phyloP scores from a whole-genome alignment of 2,113 vertebrate genomes.

The Phalacrocorax pelagicus region DNA sequence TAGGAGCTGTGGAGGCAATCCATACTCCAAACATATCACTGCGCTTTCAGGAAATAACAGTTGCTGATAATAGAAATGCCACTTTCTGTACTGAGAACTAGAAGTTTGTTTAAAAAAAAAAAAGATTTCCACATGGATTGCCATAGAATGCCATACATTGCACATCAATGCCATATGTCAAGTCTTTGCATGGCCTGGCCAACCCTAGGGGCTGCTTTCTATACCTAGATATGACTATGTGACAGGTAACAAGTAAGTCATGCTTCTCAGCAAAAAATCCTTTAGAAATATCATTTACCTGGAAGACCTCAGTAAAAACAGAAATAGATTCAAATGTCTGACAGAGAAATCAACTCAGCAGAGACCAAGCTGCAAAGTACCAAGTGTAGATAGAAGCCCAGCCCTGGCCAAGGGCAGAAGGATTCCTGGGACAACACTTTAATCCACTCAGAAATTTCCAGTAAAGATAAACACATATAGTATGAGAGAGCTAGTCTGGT shows the following conservation, averaged over 20 bases:
- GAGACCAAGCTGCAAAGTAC: background rate
- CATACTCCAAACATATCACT: background rate
- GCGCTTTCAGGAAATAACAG: background rate
- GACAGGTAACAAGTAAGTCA: background rate
- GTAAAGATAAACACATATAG: background rate
- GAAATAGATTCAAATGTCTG: background rate
- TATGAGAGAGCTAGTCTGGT: background rate
- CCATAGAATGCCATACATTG: accelerated
- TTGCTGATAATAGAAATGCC: background rate
- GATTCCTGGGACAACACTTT: background rate
- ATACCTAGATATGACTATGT: background rate
- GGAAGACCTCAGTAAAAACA: background rate
- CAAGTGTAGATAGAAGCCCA: accelerated
- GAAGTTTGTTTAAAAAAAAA: background rate
- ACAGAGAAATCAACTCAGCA: background rate
- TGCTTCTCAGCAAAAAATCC: background rate
- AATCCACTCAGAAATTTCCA: background rate
- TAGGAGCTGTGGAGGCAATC: background rate
- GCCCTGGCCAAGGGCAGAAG: background rate
- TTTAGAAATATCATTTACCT: background rate
- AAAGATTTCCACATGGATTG: background rate
- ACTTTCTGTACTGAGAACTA: background rate
- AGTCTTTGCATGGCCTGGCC: background rate
- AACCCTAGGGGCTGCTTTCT: background rate
- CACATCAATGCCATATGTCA: background rate